Evolutionary conservation across 2,888 invertebrate species (phyloP).

Genomic region (Lochmaea crataegi): DNA sequence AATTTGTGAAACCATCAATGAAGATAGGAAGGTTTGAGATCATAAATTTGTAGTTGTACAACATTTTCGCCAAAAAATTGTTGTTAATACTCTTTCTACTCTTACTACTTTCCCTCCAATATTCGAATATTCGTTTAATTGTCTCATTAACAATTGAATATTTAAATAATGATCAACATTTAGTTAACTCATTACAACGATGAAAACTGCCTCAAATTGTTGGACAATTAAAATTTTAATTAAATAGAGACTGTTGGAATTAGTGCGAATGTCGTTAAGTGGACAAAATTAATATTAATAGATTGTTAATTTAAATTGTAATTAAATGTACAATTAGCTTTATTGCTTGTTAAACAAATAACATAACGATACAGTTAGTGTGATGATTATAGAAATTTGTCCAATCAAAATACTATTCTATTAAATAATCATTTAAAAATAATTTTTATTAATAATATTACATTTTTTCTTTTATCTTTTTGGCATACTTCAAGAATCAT

Average conservation of each 20-base stretch:
- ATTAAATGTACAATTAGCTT: background rate
- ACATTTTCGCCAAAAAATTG: too few relatives aligned
- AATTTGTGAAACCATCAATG: too few relatives aligned
- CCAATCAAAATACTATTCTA: background rate
- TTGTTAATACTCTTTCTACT: too few relatives aligned
- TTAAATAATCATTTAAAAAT: background rate
- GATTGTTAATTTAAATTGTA: background rate
- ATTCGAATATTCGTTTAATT: background rate
- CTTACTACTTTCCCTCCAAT: too few relatives aligned
- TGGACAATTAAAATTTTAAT: background rate
- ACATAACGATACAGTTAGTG: background rate
- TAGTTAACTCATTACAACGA: background rate
- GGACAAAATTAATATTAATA: background rate
- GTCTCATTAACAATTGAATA: background rate
- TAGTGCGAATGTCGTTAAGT: background rate
- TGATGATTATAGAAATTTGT: background rate
- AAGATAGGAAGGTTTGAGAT: too few relatives aligned
- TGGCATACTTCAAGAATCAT: too few relatives aligned
- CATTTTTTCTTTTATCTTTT: too few relatives aligned
- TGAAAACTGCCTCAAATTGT: background rate
- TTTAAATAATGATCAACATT: background rate
- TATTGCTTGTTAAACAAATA: slow-evolving; percentile 1
- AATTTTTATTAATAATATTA: background rate
- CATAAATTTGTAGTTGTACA: too few relatives aligned
- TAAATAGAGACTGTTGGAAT: background rate